A percentile compares a stretch with the other conserved stretches of the same genome.
Evolutionary conservation across 2,113 vertebrate species (phyloP).

Genomic region (Ploceus nigricollis): DNA sequence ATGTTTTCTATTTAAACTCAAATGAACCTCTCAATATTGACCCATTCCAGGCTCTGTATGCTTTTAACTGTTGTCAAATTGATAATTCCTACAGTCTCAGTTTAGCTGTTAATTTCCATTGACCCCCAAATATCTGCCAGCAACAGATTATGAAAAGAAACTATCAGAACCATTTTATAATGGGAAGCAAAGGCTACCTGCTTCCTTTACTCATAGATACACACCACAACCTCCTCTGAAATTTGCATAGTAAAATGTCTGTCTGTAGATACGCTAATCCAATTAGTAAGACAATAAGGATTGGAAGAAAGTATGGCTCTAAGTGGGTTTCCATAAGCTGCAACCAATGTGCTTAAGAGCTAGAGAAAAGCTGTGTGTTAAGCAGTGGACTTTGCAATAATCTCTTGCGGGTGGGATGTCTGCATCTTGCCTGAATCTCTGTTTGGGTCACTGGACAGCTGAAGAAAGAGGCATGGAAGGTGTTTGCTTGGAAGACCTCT

Average conservation of each 20-base stretch:
- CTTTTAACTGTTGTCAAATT: background rate
- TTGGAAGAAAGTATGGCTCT: conserved; percentile 49
- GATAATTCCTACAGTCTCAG: background rate
- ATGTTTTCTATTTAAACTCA: background rate
- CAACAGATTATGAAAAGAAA: background rate
- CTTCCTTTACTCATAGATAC: background rate
- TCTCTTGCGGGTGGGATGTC: background rate
- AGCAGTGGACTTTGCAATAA: conserved; percentile 3
- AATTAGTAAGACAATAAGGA: conserved; percentile 35
- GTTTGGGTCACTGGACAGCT: background rate
- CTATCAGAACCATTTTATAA: background rate
- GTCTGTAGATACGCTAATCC: background rate
- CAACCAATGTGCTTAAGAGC: conserved; percentile 36
- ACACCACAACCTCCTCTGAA: background rate
- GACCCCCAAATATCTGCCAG: background rate
- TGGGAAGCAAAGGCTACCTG: background rate
- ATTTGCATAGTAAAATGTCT: background rate
- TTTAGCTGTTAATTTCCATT: background rate
- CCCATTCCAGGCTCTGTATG: background rate
- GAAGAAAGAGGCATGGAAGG: background rate
- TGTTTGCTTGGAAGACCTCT: background rate
- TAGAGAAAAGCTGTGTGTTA: conserved; percentile 41
- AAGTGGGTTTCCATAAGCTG: conserved; percentile 55
- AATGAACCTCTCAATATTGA: background rate
- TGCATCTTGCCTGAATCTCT: background rate